Evolutionary conservation across 2,888 invertebrate genomes (phyloP).

Genomic region (Hoplodrina blanda): DNA sequence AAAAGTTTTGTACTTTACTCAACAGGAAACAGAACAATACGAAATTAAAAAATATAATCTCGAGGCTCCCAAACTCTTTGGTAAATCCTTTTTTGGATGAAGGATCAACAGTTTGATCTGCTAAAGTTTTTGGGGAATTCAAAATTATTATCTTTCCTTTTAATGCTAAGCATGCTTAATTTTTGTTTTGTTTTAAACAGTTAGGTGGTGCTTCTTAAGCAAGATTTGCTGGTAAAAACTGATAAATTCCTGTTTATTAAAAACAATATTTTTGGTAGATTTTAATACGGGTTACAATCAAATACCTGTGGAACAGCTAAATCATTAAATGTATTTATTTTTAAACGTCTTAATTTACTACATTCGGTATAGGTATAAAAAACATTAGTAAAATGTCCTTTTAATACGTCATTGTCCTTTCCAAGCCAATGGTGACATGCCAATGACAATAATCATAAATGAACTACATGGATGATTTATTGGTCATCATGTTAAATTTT

Average conservation of each 20-base stretch:
- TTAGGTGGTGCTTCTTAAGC: neutral
- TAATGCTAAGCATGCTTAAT: neutral
- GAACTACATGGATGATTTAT: too few relatives aligned
- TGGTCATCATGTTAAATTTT: too few relatives aligned
- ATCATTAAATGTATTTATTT: neutral
- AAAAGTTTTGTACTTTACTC: slow-evolving; percentile 37
- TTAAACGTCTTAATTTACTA: neutral
- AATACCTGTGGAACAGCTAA: neutral
- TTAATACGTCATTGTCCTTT: neutral
- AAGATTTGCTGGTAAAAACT: neutral
- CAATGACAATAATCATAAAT: neutral
- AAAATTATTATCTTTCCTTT: slow-evolving; percentile 10
- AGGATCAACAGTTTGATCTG: slow-evolving; percentile 18
- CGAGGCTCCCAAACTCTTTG: slow-evolving; percentile 21
- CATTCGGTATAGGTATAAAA: neutral
- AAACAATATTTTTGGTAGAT: neutral
- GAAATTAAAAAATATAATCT: slow-evolving; percentile 52
- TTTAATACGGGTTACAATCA: slow-evolving; percentile 21
- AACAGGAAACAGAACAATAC: slow-evolving; percentile 42
- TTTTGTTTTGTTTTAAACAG: neutral
- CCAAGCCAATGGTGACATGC: neutral
- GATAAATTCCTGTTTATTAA: too few relatives aligned
- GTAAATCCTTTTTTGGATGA: slow-evolving; percentile 38
- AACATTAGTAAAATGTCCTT: neutral
- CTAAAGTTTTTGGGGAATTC: slow-evolving; percentile 33